These are phyloP conservation scores for Tor tambroides DNA, from an alignment of 2,113 vertebrate genomes.

Conservation along the genomic window DNA sequence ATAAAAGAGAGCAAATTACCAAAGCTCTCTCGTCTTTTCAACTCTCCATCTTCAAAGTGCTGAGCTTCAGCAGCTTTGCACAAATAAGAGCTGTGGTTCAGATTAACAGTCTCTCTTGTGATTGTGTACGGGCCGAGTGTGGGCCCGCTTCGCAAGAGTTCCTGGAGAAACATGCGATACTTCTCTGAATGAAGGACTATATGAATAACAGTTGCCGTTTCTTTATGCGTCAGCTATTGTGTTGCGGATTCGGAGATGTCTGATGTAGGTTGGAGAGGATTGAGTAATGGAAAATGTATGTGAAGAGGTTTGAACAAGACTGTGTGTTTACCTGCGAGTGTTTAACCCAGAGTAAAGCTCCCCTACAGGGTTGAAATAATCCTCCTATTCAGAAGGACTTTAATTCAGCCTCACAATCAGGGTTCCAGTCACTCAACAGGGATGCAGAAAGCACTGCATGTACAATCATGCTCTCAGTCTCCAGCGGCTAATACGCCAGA, in stretches of 20 bases:
- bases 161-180: constrained; percentile 45
- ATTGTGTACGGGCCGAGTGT: constrained; percentile 46
- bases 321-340: not conserved
- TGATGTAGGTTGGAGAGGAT: constrained; percentile 17
- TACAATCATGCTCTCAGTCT: not conserved
- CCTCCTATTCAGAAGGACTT: constrained; percentile 35
- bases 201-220: constrained; percentile 46
- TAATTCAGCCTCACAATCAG: constrained; percentile 37
- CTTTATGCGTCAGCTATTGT: constrained; percentile 46
- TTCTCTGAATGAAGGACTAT: constrained; percentile 53
- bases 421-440: constrained; percentile 3
- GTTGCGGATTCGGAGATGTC: not conserved
- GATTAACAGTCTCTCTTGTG: constrained; percentile 33
- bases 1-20: constrained; percentile 50
- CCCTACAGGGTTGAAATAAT: constrained; percentile 43
- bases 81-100: constrained; percentile 45
- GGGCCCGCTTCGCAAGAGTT: constrained; percentile 27
- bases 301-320: constrained; percentile 26
- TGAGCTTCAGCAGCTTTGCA: constrained; percentile 45
- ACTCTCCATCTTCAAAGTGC: constrained; percentile 49
- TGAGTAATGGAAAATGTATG: constrained; percentile 20
- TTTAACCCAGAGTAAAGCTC: constrained; percentile 37
- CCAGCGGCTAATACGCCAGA: constrained; percentile 8
- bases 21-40: constrained; percentile 32
- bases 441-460: not conserved